Conservation (phyloP, 64 coral and sea anemone genomes). For the Montipora efflorescens region DNA sequence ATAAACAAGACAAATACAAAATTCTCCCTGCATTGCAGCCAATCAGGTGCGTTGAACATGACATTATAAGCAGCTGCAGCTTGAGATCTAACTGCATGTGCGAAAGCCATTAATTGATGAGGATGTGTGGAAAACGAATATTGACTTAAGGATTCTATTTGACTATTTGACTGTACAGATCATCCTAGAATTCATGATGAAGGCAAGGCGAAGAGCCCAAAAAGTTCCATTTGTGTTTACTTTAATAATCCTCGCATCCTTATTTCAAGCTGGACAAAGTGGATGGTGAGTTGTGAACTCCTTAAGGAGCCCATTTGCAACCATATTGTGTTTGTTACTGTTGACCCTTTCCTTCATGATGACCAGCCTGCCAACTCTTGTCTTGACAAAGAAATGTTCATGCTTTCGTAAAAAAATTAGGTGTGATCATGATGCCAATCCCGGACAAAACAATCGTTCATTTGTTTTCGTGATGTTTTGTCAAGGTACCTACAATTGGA, state of each 20-base stretch:
- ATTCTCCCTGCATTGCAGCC: constrained; percentile 42
- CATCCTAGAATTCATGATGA: constrained; percentile 52
- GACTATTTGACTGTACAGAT: constrained; percentile 5
- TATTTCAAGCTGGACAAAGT: constrained; percentile 69
- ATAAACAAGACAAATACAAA: constrained; percentile 60
- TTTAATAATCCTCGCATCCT: constrained; percentile 31
- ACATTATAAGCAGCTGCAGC: constrained; percentile 29
- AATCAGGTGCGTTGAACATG: constrained; percentile 50
- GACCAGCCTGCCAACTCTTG: too few relatives aligned
- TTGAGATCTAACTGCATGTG: constrained; percentile 58
- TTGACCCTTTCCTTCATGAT: constrained; percentile 1
- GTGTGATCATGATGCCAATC: constrained; percentile 1
- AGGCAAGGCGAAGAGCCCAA: constrained; percentile 8
- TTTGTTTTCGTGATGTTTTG: constrained; percentile 14
- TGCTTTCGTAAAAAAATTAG: constrained; percentile 19
- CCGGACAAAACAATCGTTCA: neutral
- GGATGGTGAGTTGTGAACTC: constrained; percentile 47
- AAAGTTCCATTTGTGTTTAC: constrained; percentile 42
- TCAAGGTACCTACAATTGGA: neutral
- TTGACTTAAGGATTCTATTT: neutral
- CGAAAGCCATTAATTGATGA: constrained; percentile 68
- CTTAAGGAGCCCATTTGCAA: neutral
- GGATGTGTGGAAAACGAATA: constrained; percentile 20
- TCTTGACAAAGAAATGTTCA: neutral
- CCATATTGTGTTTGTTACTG: neutral